Percentiles rank a stretch among this genome's conserved stretches.
phyloP scores from a whole-genome alignment of 2,888 invertebrate genomes.

The Platerodrilus igneus region DNA sequence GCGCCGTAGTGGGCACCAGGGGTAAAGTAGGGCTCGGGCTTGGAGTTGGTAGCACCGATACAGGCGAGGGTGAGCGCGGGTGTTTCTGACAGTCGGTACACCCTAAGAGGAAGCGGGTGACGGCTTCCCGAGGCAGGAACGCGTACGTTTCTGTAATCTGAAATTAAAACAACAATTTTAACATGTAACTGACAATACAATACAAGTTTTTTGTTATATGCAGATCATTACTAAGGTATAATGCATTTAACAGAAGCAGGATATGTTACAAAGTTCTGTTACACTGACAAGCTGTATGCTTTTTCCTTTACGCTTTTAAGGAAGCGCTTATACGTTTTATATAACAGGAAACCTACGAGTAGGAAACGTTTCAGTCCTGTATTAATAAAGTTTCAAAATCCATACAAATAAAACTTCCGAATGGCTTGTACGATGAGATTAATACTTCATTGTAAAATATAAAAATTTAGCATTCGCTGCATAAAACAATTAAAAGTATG shows the following conservation, averaged over 20 bases:
- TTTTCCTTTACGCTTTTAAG: too few relatives aligned
- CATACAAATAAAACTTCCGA: too few relatives aligned
- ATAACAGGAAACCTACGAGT: too few relatives aligned
- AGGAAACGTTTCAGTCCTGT: too few relatives aligned
- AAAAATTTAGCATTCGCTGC: too few relatives aligned
- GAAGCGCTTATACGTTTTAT: too few relatives aligned
- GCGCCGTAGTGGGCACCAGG: conserved; percentile 34
- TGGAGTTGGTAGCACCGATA: conserved; percentile 49
- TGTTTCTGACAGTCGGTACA: conserved; percentile 89
- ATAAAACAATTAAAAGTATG: too few relatives aligned
- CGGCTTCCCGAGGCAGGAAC: conserved; percentile 92
- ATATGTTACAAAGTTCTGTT: conserved; percentile 6
- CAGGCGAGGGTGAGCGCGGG: conserved; percentile 62
- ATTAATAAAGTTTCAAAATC: too few relatives aligned
- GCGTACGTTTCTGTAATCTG: conserved; percentile 97
- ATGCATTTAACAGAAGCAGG: conserved; percentile 10
- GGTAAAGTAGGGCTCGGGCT: conserved; percentile 43
- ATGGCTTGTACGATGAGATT: too few relatives aligned
- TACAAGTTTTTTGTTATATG: conserved; percentile 33
- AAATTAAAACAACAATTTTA: conserved; percentile 45
- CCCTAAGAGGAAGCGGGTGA: conserved; percentile 90
- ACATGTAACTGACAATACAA: conserved; percentile 36
- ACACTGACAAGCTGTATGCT: too few relatives aligned
- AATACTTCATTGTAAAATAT: too few relatives aligned
- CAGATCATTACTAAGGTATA: conserved; percentile 26